Conservation (phyloP, 2,113 vertebrate species). For the Neotragus moschatus region DNA sequence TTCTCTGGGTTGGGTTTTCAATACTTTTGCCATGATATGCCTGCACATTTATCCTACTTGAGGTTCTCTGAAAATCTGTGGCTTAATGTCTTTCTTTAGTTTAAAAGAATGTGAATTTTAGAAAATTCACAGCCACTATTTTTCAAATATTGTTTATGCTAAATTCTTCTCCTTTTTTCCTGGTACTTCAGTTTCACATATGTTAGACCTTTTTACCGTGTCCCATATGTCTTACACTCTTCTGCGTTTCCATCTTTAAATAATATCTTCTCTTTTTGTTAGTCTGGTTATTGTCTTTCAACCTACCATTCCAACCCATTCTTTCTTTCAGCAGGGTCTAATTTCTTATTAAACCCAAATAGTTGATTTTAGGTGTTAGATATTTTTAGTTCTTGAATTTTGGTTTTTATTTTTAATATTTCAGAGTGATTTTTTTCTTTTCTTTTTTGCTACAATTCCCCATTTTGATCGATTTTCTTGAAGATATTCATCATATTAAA, state of each 20-base stretch:
- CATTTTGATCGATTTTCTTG: neutral
- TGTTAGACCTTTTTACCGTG: neutral
- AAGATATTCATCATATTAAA: slow-evolving; percentile 20
- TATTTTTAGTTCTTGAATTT: neutral
- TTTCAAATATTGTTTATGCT: slow-evolving; percentile 8
- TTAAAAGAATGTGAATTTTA: neutral
- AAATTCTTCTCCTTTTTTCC: neutral
- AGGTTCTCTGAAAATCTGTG: slow-evolving; percentile 17
- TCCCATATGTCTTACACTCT: neutral
- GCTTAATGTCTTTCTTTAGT: neutral
- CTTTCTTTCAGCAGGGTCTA: neutral
- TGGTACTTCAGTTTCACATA: neutral
- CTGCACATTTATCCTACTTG: neutral
- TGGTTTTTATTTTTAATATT: neutral
- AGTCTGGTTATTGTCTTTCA: neutral
- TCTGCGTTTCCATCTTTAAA: neutral
- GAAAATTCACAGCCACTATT: neutral
- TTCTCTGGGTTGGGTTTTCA: neutral
- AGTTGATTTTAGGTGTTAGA: neutral
- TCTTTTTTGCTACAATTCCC: neutral
- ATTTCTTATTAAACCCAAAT: neutral
- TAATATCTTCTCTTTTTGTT: neutral
- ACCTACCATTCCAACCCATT: neutral
- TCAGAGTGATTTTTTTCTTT: neutral
- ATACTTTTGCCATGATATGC: neutral